Conservation (phyloP, 2,888 invertebrate genomes). For the Julus scanicus region DNA sequence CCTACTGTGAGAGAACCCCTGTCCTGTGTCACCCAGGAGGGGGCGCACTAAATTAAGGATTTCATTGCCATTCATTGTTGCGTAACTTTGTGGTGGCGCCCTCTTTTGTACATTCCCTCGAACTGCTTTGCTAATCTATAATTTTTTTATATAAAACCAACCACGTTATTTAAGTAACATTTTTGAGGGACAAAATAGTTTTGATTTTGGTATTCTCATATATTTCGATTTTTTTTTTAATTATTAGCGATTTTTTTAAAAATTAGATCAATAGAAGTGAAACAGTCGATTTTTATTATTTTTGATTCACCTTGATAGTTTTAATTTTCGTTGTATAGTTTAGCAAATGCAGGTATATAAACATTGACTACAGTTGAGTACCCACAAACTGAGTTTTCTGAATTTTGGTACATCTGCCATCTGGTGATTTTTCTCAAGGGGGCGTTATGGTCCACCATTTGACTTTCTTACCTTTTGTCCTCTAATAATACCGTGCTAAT, state of each 20-base stretch:
- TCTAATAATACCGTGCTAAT: slow-evolving; percentile 14
- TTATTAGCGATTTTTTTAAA: too few species aligned
- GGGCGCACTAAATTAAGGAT: slow-evolving; percentile 12
- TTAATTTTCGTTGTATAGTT: too few species aligned
- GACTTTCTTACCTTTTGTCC: slow-evolving; percentile 42
- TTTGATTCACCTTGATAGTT: too few species aligned
- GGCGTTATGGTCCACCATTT: not conserved
- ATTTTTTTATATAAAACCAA: too few species aligned
- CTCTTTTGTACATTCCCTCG: not conserved
- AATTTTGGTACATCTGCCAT: slow-evolving; percentile 4
- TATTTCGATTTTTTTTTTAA: too few species aligned
- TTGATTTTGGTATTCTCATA: too few species aligned
- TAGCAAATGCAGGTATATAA: not conserved
- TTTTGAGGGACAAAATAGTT: too few species aligned
- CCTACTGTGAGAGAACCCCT: slow-evolving; percentile 25
- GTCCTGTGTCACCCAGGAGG: not conserved
- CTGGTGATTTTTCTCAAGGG: not conserved
- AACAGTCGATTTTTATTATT: too few species aligned
- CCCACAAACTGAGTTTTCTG: not conserved
- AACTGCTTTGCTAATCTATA: too few species aligned
- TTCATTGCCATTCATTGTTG: not conserved
- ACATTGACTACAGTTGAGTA: not conserved
- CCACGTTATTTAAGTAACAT: too few species aligned
- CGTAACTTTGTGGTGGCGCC: not conserved
- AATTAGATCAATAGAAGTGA: too few species aligned